phyloP scores from a whole-genome alignment of 2,888 invertebrate genomes.

The Anticlea derivata region DNA sequence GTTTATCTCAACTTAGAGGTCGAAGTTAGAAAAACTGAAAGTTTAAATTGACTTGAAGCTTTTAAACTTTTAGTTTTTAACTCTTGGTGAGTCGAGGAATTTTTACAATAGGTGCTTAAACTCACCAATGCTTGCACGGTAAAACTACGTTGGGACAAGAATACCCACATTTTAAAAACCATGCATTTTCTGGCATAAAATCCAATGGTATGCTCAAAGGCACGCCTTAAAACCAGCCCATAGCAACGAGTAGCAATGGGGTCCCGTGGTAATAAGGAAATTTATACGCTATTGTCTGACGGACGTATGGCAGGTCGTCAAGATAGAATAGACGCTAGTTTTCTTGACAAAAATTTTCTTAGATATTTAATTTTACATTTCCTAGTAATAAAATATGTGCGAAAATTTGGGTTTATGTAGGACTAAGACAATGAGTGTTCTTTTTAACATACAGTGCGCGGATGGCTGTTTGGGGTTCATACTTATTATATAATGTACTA shows the following conservation, averaged over 20 bases:
- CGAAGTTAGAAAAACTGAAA: conserved; percentile 9
- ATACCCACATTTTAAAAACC: conserved; percentile 6
- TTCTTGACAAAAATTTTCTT: neutral
- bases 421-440: no score
- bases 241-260: conserved; percentile 11
- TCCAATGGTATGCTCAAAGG: conserved; percentile 39
- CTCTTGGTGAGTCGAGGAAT: neutral
- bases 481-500: no score
- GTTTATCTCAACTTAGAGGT: conserved; percentile 3
- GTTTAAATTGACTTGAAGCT: conserved; percentile 2
- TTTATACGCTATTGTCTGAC: conserved; percentile 66
- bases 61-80: neutral
- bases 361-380: no score
- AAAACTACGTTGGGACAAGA: neutral
- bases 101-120: conserved; percentile 19
- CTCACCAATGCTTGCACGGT: neutral
- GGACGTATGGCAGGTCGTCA: conserved; percentile 42
- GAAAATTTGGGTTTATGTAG: no score
- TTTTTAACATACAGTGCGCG: no score
- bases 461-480: no score
- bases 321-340: conserved; percentile 8
- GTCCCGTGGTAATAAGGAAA: conserved; percentile 48
- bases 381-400: no score
- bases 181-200: conserved; percentile 34
- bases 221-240: conserved; percentile 43